These are phyloP conservation scores for Nephrotoma guestfalica DNA, from an alignment of 2,888 invertebrate species.

Conservation along the genomic window DNA sequence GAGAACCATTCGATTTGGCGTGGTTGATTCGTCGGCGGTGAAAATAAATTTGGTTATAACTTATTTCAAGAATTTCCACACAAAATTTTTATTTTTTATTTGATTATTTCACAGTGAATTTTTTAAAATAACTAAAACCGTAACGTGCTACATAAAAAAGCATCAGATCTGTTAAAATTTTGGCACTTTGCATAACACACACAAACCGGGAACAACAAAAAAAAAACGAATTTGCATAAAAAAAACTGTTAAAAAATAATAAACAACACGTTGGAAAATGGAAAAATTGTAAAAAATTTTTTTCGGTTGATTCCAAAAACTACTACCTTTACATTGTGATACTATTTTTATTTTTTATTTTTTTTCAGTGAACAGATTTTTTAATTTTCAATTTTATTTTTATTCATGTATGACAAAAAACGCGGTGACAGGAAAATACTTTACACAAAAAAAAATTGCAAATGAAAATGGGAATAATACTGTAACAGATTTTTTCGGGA, in stretches of 20 bases:
- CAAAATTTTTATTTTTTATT: not conserved
- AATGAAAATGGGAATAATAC: not conserved
- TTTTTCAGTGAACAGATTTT: not conserved
- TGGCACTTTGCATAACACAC: slow-evolving; percentile 1
- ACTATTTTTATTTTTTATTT: not conserved
- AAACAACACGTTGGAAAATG: not conserved
- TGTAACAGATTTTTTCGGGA: not conserved
- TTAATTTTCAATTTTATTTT: not conserved
- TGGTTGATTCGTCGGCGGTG: not conserved
- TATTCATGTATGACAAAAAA: not conserved
- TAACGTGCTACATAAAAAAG: not conserved
- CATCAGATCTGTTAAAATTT: not conserved
- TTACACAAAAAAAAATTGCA: not conserved
- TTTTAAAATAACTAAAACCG: not conserved
- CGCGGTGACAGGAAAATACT: not conserved
- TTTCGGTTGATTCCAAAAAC: not conserved
- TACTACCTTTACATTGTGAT: not conserved
- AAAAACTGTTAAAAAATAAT: not conserved
- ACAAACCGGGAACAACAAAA: not conserved
- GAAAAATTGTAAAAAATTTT: not conserved
- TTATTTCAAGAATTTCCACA: not conserved
- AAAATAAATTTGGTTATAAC: not conserved
- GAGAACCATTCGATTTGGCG: too few species aligned
- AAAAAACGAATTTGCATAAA: not conserved
- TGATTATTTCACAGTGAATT: not conserved